phyloP scores from a whole-genome alignment of 2,113 vertebrate species.

The Delphinapterus leucas region DNA sequence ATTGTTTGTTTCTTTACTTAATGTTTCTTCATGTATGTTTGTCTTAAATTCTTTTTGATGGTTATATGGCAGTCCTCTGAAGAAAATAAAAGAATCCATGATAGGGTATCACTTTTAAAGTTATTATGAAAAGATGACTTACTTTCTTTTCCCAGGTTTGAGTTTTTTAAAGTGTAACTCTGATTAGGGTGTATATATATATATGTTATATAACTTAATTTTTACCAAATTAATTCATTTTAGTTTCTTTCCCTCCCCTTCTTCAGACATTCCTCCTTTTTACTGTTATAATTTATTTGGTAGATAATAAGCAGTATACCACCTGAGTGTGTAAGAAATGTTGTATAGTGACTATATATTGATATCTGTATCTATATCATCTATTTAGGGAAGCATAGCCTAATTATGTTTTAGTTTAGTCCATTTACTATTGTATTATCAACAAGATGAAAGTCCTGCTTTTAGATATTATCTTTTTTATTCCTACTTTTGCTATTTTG shows the following conservation, averaged over 20 bases:
- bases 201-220: not conserved
- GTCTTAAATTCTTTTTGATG: constrained; percentile 11
- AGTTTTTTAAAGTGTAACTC: not conserved
- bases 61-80: not conserved
- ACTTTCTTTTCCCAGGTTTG: constrained; percentile 11
- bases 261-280: not conserved
- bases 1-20: not conserved
- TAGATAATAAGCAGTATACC: not conserved
- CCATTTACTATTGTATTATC: not conserved
- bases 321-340: not conserved
- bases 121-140: not conserved
- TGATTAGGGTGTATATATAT: not conserved
- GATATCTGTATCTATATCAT: not conserved
- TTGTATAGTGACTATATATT: not conserved
- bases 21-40: not conserved
- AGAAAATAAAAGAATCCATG: not conserved
- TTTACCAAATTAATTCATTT: not conserved
- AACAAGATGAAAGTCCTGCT: not conserved
- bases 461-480: not conserved
- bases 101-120: not conserved
- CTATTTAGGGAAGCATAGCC: not conserved
- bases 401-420: constrained; percentile 18
- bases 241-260: not conserved
- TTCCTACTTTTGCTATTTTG: not conserved
- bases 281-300: not conserved